phyloP scores from a whole-genome alignment of 2,113 vertebrate species.

The Pelecanoides urinatrix region DNA sequence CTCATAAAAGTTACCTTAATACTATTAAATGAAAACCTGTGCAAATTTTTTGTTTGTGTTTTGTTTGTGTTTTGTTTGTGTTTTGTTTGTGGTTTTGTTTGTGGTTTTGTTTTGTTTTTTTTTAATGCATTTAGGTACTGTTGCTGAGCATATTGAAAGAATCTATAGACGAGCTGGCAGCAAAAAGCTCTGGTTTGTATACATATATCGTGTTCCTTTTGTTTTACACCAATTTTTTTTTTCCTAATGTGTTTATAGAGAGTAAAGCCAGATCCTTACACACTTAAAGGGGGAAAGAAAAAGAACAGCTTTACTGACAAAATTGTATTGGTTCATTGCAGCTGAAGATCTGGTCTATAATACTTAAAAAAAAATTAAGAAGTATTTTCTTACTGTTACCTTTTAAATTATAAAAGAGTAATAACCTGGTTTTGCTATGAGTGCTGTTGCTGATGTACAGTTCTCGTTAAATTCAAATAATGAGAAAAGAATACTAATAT shows the following conservation, averaged over 20 bases:
- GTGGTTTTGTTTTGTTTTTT: not conserved
- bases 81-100: no score
- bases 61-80: not conserved
- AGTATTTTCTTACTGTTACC: not conserved
- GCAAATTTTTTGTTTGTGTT: not conserved
- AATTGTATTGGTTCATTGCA: not conserved
- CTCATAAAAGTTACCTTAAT: not conserved
- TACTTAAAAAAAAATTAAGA: not conserved
- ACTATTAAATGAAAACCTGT: not conserved
- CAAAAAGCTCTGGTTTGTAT: constrained; percentile 96
- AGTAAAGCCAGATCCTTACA: not conserved
- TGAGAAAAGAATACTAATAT: not conserved
- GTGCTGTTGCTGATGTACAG: not conserved
- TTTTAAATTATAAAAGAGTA: not conserved
- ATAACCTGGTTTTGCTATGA: not conserved
- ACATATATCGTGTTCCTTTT: not conserved
- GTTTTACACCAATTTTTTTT: not conserved
- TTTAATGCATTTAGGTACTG: constrained; percentile 75
- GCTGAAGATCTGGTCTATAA: not conserved
- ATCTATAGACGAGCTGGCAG: constrained; percentile 94
- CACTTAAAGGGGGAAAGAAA: not conserved
- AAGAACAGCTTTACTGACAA: not conserved
- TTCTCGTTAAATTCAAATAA: not conserved
- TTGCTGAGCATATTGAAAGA: constrained; percentile 90
- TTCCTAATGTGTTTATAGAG: not conserved